Evolutionary conservation across 1,140 invertebrate genomes (phyloP).

Genomic region (Drosophila ficusphila): DNA sequence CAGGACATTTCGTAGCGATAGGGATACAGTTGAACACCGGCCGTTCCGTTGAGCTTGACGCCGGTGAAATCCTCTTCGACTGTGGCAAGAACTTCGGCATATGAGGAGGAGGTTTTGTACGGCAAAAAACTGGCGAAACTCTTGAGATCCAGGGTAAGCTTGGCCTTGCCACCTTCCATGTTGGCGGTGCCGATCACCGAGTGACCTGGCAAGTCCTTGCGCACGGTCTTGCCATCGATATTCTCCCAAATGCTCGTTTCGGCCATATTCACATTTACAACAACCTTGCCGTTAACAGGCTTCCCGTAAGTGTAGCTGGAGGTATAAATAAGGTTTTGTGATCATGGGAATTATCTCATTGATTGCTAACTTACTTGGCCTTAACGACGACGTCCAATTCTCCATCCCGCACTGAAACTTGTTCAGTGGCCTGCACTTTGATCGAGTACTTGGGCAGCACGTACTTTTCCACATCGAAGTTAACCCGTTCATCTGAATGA

Average conservation of each 20-base stretch:
- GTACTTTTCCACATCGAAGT: conserved; percentile 90
- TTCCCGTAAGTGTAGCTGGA: conserved; percentile 90
- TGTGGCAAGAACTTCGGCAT: conserved; percentile 87
- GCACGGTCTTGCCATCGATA: conserved; percentile 44
- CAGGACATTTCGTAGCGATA: conserved; percentile 93
- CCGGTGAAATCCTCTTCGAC: conserved; percentile 91
- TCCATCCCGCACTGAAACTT: conserved; percentile 92
- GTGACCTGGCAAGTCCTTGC: conserved; percentile 42
- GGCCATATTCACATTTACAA: conserved; percentile 86
- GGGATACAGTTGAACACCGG: conserved; percentile 90
- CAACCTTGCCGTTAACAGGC: conserved; percentile 91
- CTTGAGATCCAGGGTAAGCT: conserved; percentile 88
- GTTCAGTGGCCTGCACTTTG: conserved; percentile 91
- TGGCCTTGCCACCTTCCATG: conserved; percentile 89
- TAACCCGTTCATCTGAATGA: conserved; percentile 50
- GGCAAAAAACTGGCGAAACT: conserved; percentile 86
- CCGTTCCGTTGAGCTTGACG: conserved; percentile 90
- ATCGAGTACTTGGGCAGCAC: conserved; percentile 96
- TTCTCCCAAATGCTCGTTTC: conserved; percentile 37
- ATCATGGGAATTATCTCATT: neutral
- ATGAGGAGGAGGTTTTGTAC: conserved; percentile 83
- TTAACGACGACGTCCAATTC: conserved; percentile 91
- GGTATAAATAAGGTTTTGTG: neutral
- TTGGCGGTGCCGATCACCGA: conserved; percentile 86
- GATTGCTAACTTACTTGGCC: conserved; percentile 86